Evolutionary conservation across 2,797 vertebrate genomes (phyloP), one percentile per base, ranked within the genome.

Genomic region (Enteromius fasciolatus): DNA sequence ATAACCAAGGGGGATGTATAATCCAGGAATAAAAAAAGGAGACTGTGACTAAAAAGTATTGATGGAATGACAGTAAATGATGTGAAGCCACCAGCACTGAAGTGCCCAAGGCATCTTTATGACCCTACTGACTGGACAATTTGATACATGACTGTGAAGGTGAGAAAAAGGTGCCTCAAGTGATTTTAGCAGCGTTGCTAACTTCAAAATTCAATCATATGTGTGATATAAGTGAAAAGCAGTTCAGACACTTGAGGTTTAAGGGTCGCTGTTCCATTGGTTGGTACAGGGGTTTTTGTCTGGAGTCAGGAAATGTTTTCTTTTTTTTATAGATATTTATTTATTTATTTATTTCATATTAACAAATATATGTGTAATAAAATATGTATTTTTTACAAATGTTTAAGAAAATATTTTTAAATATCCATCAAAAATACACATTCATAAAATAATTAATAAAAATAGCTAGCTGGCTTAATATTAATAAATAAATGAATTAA

Each of bases 1-100:
- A 54, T 10, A 78, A 74, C 76, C 33, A 48, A 23, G 20, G 28
- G 39, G 31, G 18, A 50, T 63, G 9, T n/a, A 67, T 52, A 39
- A 74, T 74, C 23, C 23, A 61, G 50, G n/a, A 57, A 54, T 76
- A 69, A n/a, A 28, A 57, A 68, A 63, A 44, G 54, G 64, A 39
- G 25, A n/a, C 4, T 23, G 48, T 66, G 74, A 48, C 54, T 80
- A 64, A 74, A 61, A 18, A n/a, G 17, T 31, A n/a, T 39, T 67
- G 52, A 36, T 9, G 17, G n/a, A 50, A 66, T 73, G 83, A 79
- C 5, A 44, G 72, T 36, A n/a, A 78, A 80, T 83, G 54, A 76
- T 64, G 59, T 76, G 8, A 28, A 39, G 83, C 74, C 41, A 52
- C 7, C 54, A 68, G 70, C 67, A 52, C 33, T 44, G 44, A 84